phyloP scores from a whole-genome alignment of 2,113 vertebrate genomes.

The Cottus gobio region DNA sequence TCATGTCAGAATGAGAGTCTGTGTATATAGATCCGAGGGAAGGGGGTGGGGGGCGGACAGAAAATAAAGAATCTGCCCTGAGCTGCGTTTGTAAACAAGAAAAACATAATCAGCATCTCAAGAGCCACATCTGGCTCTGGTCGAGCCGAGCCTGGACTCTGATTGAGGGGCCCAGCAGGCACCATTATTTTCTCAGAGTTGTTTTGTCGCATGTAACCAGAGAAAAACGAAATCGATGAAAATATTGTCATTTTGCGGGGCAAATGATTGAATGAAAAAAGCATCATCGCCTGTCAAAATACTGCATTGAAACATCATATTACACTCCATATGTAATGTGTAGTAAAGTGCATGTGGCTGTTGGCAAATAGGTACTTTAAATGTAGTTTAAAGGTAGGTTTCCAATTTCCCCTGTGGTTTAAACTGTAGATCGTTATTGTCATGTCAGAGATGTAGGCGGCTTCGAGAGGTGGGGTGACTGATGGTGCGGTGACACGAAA shows the following conservation, averaged over 20 bases:
- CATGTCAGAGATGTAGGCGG: not conserved
- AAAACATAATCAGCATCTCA: slow-evolving; percentile 79
- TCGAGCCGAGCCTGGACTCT: slow-evolving; percentile 56
- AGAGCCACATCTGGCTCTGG: slow-evolving; percentile 78
- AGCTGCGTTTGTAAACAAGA: slow-evolving; percentile 76
- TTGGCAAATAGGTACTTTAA: slow-evolving; percentile 4
- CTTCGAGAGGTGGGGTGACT: not conserved
- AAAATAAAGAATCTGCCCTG: slow-evolving; percentile 66
- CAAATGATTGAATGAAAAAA: slow-evolving; percentile 15
- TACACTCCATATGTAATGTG: not conserved
- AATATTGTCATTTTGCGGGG: slow-evolving; percentile 26
- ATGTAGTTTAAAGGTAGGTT: no score
- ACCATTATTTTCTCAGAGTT: slow-evolving; percentile 61
- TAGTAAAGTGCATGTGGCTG: not conserved
- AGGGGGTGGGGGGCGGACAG: slow-evolving; percentile 3
- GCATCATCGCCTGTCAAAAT: slow-evolving; percentile 14
- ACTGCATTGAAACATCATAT: not conserved
- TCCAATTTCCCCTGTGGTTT: slow-evolving; percentile 14
- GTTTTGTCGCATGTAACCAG: slow-evolving; percentile 54
- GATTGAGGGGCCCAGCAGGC: slow-evolving; percentile 69
- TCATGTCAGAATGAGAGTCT: slow-evolving; percentile 52
- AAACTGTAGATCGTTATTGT: not conserved
- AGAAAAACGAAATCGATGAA: slow-evolving; percentile 54
- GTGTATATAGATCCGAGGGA: slow-evolving; percentile 60
- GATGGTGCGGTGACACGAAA: not conserved